These are phyloP conservation scores for Enteromius mattozi DNA, from an alignment of 2,797 vertebrate genomes.

Conservation along the genomic window DNA sequence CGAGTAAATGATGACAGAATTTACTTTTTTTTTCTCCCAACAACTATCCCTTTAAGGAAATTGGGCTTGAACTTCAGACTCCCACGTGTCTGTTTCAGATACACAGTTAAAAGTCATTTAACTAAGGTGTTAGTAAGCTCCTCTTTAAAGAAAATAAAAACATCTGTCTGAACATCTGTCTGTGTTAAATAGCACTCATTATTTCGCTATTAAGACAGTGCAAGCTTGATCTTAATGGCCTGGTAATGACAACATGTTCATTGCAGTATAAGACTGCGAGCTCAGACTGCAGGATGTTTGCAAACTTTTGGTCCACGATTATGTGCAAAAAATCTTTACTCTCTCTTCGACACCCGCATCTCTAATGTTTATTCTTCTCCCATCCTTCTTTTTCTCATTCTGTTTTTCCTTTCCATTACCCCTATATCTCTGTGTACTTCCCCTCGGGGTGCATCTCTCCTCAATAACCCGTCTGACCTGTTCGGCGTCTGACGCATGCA, in stretches of 20 bases:
- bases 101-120: conserved; percentile 4
- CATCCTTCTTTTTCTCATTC: background rate
- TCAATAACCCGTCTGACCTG: conserved; percentile 74
- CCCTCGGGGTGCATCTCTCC: conserved; percentile 64
- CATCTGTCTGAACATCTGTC: conserved; percentile 42
- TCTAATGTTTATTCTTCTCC: background rate
- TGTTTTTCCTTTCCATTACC: conserved; percentile 45
- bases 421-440: conserved; percentile 44
- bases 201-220: conserved; percentile 33
- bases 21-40: background rate
- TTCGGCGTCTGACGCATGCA: conserved; percentile 61
- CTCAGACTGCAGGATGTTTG: conserved; percentile 13
- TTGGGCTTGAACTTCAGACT: background rate
- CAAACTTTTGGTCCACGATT: conserved; percentile 10
- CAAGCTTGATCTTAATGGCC: conserved; percentile 34
- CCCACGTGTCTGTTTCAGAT: background rate
- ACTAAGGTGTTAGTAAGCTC: conserved; percentile 7
- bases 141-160: conserved; percentile 27
- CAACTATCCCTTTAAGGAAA: background rate
- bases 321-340: background rate
- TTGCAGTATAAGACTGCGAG: conserved; percentile 1
- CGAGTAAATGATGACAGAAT: conserved; percentile 7
- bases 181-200: conserved; percentile 17
- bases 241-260: conserved; percentile 26
- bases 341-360: conserved; percentile 19